phyloP scores from a whole-genome alignment of 2,797 vertebrate species.

The Scleropages formosus region DNA sequence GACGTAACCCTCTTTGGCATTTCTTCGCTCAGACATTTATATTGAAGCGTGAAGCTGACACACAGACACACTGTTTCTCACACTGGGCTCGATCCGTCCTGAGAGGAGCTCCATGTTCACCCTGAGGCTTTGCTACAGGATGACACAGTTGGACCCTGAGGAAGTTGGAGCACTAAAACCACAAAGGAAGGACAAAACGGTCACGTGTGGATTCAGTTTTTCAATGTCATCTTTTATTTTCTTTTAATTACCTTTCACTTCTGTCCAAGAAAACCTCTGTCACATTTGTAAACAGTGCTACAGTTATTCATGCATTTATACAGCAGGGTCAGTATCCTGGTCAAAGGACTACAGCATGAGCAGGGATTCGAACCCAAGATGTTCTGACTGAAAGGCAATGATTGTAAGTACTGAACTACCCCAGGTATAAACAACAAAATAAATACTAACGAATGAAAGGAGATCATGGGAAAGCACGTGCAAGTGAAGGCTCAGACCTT shows the following conservation, averaged over 20 bases:
- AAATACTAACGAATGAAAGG: no score
- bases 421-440: no score
- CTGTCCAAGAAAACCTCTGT: background rate
- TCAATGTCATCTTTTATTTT: background rate
- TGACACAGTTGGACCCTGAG: constrained; percentile 56
- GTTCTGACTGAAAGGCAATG: no score
- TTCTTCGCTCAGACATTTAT: background rate
- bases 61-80: no score
- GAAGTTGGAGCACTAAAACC: constrained; percentile 46
- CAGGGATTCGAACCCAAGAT: no score
- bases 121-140: constrained; percentile 52
- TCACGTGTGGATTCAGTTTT: background rate
- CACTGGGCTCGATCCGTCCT: no score
- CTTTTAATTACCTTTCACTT: background rate
- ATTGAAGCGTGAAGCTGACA: background rate
- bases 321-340: no score
- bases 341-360: no score
- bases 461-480: no score
- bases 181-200: background rate
- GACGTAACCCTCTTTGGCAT: background rate
- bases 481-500: no score
- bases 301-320: background rate
- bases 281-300: background rate
- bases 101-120: background rate
- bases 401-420: no score